A percentile compares a stretch with the other conserved stretches of the same genome.
Evolutionary conservation across 1,140 invertebrate species (phyloP).

Genomic region (Papilio helenus): DNA sequence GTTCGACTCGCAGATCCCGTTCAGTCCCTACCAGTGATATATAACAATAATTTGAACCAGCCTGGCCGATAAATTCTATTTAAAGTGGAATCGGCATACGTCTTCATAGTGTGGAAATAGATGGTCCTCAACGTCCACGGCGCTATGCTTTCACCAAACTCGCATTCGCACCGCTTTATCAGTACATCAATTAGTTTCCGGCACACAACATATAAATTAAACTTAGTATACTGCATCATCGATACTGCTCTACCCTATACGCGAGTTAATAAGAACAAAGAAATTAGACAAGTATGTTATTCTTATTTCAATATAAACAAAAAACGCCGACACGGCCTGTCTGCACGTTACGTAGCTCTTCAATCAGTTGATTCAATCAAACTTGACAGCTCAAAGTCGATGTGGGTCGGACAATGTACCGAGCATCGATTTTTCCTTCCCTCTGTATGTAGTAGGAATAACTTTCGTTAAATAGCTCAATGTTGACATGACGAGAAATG

Average conservation of each 20-base stretch:
- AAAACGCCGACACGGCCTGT: constrained; percentile 41
- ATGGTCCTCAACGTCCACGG: constrained; percentile 38
- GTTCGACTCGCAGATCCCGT: background rate
- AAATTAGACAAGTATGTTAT: background rate
- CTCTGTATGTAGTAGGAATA: constrained; percentile 62
- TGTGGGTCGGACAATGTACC: constrained; percentile 75
- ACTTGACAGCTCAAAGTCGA: constrained; percentile 79
- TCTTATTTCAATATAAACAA: constrained; percentile 8
- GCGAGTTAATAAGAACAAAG: background rate
- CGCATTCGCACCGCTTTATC: constrained; percentile 22
- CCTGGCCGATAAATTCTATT: constrained; percentile 36
- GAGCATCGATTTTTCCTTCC: constrained; percentile 76
- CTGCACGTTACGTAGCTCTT: constrained; percentile 54
- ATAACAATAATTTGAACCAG: constrained; percentile 30
- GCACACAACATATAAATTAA: constrained; percentile 17
- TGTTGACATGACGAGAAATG: constrained; percentile 34
- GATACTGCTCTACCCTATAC: background rate
- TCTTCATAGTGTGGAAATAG: constrained; percentile 33
- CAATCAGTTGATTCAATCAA: constrained; percentile 76
- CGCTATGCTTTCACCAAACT: constrained; percentile 30
- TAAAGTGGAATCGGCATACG: constrained; percentile 37
- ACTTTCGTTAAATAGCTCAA: constrained; percentile 43
- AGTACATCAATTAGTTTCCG: constrained; percentile 24
- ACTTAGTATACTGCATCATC: background rate
- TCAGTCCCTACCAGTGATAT: background rate